Evolutionary conservation across 2,888 invertebrate species (phyloP).

Genomic region (Dilophus febrilis): DNA sequence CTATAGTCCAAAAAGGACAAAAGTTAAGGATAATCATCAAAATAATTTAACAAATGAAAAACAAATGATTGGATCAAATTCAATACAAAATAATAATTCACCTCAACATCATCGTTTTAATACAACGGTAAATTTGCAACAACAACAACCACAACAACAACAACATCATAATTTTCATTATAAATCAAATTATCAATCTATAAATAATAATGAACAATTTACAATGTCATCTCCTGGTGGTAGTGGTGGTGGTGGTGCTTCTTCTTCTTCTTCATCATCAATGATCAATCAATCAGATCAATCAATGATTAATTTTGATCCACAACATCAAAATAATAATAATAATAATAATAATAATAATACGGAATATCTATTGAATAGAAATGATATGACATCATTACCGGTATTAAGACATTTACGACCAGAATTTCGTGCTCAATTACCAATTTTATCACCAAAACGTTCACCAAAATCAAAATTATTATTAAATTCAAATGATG

Average conservation of each 20-base stretch:
- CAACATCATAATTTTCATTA: not conserved
- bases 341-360: conserved; percentile 16
- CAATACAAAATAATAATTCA: conserved; percentile 2
- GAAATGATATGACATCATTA: conserved; percentile 24
- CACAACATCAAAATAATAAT: conserved; percentile 8
- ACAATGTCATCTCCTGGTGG: too few species aligned
- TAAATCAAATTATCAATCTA: too few species aligned
- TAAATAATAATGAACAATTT: too few species aligned
- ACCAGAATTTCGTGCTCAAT: conserved; percentile 71
- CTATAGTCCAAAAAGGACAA: conserved; percentile 42
- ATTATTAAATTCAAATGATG: not conserved
- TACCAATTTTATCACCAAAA: conserved; percentile 44
- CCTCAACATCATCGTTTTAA: not conserved
- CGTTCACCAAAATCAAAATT: conserved; percentile 1
- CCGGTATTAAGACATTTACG: conserved; percentile 69
- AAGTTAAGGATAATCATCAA: too few species aligned
- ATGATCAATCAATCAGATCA: not conserved
- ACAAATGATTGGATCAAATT: not conserved
- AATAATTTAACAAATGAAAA: conserved; percentile 19
- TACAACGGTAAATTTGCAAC: not conserved
- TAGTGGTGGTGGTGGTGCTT: not conserved
- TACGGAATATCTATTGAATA: conserved; percentile 26
- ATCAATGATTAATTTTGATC: conserved; percentile 7
- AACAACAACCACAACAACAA: not conserved
- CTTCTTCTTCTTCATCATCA: not conserved